Evolutionary conservation across 2,888 invertebrate genomes (phyloP), one percentile per base, ranked within the genome.

Genomic region (Uloborus plumipes): DNA sequence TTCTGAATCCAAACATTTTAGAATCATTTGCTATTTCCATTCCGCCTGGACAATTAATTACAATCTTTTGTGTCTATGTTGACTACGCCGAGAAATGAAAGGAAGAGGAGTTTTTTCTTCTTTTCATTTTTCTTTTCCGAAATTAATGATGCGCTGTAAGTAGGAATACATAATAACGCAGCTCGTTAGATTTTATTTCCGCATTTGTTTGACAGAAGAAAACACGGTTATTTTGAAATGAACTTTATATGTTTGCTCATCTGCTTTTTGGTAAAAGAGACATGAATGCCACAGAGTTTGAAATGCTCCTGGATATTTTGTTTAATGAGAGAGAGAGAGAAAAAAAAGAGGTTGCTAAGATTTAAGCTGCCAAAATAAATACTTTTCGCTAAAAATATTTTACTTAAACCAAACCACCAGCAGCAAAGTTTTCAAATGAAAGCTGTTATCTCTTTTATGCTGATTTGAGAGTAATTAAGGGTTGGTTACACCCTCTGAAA

Each of bases 41-140:
- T 74, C 58, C 62, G 65, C 22, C 49, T 22, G 31, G 58, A 65
- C 26, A 71, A 78, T 78, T 78, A 78, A 78, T 78, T 78, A 78
- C 51, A 16, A 20, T 9, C 31, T 51, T 59, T 78, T 78, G 72
- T 78, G 39, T 18, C 31, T 20, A 13, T 61, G 66, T 78, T 78
- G 72, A 22, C 66, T 66, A 51, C 66, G 49, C 16, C 49, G 26
- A 51, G 51, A 65, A 66, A 20, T 51, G 51, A 55, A 66, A 51
- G 55, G 20, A 18, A 16, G 55, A 1, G 20, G n/a, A 55, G 16
- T 18, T 55, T 20, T 55, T 55, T n/a, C 16, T 55, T 55, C 9
- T 39, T 53, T 53, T 53, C n/a, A 7, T 22, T n/a, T 39, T 47
- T 50, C 51, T 71, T 72, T 72, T 50, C n/a, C 15, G 59, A 39